Conservation (phyloP, 2,888 invertebrate genomes). For the Tortrix viridana region DNA sequence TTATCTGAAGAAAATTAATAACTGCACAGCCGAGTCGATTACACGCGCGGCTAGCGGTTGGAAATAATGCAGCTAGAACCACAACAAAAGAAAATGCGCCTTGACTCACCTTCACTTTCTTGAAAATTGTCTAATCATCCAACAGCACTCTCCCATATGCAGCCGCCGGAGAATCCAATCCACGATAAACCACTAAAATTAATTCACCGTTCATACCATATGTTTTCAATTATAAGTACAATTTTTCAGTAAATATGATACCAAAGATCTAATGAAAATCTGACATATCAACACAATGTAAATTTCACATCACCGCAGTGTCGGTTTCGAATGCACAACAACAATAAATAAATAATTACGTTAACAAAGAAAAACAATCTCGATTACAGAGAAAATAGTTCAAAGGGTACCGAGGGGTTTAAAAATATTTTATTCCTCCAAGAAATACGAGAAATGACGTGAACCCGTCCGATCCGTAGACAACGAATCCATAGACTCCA, state of each 20-base stretch:
- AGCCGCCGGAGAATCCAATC: slow-evolving; percentile 9
- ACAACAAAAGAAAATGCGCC: slow-evolving; percentile 62
- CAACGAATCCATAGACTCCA: slow-evolving; percentile 24
- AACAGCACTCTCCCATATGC: slow-evolving; percentile 43
- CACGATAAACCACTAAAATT: slow-evolving; percentile 23
- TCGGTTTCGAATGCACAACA: slow-evolving; percentile 4
- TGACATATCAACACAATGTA: slow-evolving; percentile 75
- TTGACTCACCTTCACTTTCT: slow-evolving; percentile 65
- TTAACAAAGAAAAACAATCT: slow-evolving; percentile 10
- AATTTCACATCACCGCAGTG: slow-evolving; percentile 40
- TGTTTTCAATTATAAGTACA: slow-evolving; percentile 56
- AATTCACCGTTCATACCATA: slow-evolving; percentile 47
- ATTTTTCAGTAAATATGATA: slow-evolving; percentile 64
- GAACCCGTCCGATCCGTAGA: slow-evolving; percentile 7
- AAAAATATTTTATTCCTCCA: slow-evolving; percentile 19
- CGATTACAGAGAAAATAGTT: slow-evolving; percentile 11
- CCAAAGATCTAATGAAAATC: slow-evolving; percentile 76
- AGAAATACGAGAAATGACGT: slow-evolving; percentile 21
- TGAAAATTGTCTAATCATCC: slow-evolving; percentile 71
- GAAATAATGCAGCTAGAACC: slow-evolving; percentile 41
- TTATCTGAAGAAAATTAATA: slow-evolving; percentile 37
- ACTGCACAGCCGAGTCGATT: slow-evolving; percentile 37
- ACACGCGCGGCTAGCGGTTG: slow-evolving; percentile 45
- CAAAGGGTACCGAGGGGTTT: slow-evolving; percentile 3
- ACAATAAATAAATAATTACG: slow-evolving; percentile 6